Evolutionary conservation across 2,888 invertebrate species (phyloP).

Genomic region (Heliconius erato): DNA sequence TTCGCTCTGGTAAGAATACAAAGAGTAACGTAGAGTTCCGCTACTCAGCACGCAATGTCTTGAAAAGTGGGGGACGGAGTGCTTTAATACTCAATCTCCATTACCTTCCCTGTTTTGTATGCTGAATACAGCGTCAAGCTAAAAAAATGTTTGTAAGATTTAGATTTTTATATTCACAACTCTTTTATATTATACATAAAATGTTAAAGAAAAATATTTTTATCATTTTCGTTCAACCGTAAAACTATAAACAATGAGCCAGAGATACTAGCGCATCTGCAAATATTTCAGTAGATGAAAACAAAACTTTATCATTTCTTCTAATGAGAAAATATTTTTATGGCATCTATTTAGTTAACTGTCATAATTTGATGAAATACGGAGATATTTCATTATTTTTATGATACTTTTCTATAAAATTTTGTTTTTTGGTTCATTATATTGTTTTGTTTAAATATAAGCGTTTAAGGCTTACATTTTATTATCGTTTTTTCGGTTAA

Average conservation of each 20-base stretch:
- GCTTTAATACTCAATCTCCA: too few species aligned
- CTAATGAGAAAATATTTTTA: conserved; percentile 21
- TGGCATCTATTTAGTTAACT: conserved; percentile 6
- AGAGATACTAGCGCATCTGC: conserved; percentile 5
- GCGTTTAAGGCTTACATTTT: too few species aligned
- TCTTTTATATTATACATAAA: background rate
- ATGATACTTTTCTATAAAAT: background rate
- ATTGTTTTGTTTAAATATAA: background rate
- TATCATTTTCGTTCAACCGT: background rate
- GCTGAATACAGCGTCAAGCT: too few species aligned
- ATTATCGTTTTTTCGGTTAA: background rate
- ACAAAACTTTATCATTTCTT: conserved; percentile 18
- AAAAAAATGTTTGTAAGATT: background rate
- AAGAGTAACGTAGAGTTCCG: too few species aligned
- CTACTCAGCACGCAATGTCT: too few species aligned
- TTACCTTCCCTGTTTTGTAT: too few species aligned
- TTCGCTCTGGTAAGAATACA: too few species aligned
- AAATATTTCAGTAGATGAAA: conserved; percentile 17
- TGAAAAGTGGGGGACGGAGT: too few species aligned
- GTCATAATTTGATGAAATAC: conserved; percentile 9
- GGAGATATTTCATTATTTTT: background rate
- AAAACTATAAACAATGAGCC: conserved; percentile 17
- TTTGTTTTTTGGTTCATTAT: background rate
- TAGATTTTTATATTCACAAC: background rate
- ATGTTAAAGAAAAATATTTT: conserved; percentile 1